phyloP scores from a whole-genome alignment of 2,113 vertebrate genomes.

The Mystacornis crossleyi region DNA sequence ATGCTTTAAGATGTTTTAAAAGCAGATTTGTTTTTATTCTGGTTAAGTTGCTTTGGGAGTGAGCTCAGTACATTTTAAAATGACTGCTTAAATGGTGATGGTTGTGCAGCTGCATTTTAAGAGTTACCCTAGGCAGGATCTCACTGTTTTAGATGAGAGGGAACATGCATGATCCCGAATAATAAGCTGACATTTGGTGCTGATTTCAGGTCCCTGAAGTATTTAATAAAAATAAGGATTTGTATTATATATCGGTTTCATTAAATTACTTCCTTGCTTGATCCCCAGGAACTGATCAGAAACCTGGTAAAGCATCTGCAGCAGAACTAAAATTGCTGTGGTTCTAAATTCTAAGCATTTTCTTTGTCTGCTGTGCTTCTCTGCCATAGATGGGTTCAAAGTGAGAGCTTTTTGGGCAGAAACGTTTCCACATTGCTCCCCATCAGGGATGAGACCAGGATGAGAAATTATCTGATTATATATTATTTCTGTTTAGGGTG shows the following conservation, averaged over 20 bases:
- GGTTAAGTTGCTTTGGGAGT: not conserved
- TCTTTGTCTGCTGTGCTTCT: not conserved
- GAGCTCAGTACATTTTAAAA: not conserved
- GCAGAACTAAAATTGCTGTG: not conserved
- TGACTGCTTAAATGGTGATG: not conserved
- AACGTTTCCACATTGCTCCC: not conserved
- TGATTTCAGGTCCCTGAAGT: not conserved
- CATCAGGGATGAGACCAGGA: not conserved
- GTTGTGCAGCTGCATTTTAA: not conserved
- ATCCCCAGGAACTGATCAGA: not conserved
- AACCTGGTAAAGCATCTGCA: not conserved
- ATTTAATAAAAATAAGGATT: not conserved
- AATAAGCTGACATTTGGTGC: not conserved
- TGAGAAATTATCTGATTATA: not conserved
- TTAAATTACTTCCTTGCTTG: not conserved
- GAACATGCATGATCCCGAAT: not conserved
- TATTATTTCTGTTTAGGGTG: not conserved
- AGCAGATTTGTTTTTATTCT: slow-evolving; percentile 54
- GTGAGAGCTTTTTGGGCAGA: not conserved
- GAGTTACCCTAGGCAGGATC: not conserved
- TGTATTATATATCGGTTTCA: not conserved
- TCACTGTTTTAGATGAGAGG: not conserved
- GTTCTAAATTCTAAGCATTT: not conserved
- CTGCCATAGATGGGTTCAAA: not conserved
- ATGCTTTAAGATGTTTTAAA: slow-evolving; percentile 44